Evolutionary conservation across 1,140 invertebrate species (phyloP).

Genomic region (Drosophila hydei): DNA sequence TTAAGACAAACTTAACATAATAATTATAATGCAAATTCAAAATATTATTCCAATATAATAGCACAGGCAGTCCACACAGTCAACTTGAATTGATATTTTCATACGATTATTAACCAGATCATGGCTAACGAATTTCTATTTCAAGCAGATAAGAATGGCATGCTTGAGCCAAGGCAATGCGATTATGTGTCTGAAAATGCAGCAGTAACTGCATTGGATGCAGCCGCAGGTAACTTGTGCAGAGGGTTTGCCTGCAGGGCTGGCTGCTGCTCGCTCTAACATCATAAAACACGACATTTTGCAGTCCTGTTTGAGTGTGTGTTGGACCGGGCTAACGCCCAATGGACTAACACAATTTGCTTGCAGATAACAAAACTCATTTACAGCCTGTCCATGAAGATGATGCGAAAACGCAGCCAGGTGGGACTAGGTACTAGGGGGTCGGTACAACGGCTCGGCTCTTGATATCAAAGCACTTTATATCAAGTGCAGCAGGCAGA

Average conservation of each 20-base stretch:
- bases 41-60: no score
- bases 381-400: conserved; percentile 64
- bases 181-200: no score
- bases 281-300: conserved; percentile 6
- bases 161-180: no score
- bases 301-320: no score
- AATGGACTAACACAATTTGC: conserved; percentile 65
- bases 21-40: no score
- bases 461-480: conserved; percentile 62
- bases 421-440: neutral
- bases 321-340: no score
- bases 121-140: no score
- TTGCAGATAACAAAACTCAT: conserved; percentile 68
- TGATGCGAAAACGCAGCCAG: conserved; percentile 51
- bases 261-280: neutral
- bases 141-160: no score
- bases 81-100: no score
- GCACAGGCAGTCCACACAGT: no score
- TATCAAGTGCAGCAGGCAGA: conserved; percentile 59
- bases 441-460: conserved; percentile 18
- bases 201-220: neutral
- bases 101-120: no score
- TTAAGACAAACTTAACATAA: no score
- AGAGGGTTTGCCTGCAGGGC: neutral
- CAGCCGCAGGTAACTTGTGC: neutral